phyloP scores from a whole-genome alignment of 1,140 invertebrate genomes.

The Helicorthomorpha holstii region DNA sequence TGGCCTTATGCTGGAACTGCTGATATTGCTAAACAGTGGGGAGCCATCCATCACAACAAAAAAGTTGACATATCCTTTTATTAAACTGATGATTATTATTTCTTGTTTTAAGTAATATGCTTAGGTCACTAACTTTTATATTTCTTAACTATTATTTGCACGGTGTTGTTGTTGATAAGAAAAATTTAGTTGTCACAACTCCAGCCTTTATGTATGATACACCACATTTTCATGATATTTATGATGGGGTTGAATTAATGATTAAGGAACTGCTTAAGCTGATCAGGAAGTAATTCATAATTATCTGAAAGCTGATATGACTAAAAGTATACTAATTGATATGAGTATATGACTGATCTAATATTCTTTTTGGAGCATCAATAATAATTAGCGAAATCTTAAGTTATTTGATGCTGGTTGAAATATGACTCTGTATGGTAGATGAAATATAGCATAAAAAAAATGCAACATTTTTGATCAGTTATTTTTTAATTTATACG shows the following conservation, averaged over 20 bases:
- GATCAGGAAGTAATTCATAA: slow-evolving; percentile 8
- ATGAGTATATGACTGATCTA: neutral
- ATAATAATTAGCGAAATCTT: too few relatives aligned
- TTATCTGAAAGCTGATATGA: neutral
- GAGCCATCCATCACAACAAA: slow-evolving; percentile 29
- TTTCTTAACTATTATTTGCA: slow-evolving; percentile 25
- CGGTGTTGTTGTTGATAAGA: slow-evolving; percentile 30
- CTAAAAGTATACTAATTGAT: neutral
- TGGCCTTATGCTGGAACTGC: slow-evolving; percentile 40
- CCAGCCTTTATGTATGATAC: slow-evolving; percentile 41
- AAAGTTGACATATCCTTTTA: slow-evolving; percentile 27
- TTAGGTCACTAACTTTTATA: too few relatives aligned
- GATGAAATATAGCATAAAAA: too few relatives aligned
- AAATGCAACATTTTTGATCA: too few relatives aligned
- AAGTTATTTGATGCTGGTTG: too few relatives aligned
- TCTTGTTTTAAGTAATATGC: neutral
- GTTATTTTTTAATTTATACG: too few relatives aligned
- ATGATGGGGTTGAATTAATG: slow-evolving; percentile 38
- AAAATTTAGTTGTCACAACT: slow-evolving; percentile 36
- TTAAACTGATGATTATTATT: neutral
- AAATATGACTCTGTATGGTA: too few relatives aligned
- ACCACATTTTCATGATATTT: slow-evolving; percentile 29
- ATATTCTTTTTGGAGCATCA: neutral
- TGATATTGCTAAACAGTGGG: slow-evolving; percentile 31
- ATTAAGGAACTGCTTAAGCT: slow-evolving; percentile 25